Evolutionary conservation across 2,888 invertebrate species (phyloP), one percentile per base, ranked within the genome.

Genomic region (Ernsta delagoae): DNA sequence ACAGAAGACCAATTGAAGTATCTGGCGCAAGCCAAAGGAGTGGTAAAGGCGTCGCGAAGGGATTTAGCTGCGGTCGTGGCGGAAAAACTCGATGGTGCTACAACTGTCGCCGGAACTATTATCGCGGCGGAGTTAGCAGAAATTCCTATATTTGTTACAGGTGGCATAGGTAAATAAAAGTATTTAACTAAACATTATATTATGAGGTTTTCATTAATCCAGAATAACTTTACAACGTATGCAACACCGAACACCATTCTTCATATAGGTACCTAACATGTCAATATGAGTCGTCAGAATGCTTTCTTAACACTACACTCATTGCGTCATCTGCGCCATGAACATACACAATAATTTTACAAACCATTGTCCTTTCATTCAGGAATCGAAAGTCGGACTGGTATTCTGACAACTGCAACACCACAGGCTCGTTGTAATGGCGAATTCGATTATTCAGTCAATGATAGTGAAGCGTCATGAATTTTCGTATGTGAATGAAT

Each of bases 91-190:
- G 96, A 96, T 80, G 99, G 99, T 0, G 99, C 99, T 0, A 99
- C 99, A 0, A 99, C 99, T 0, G 99, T 99, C 0, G 97, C 99
- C 0, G 98, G 97, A 0, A 99, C 99, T 0, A 96, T 99, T 92
- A 93, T 98, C 43, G 95, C 97, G 6, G 97, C 99, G 0, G 95
- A 97, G 71, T 91, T 95, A 74, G 96, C 96, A 7, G 97, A 97
- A 5, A 98, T 99, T 79, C 95, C 96, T 9, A 94, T 99, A 63
- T 99, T 99, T 93, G 99, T 98, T 1, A 99, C 99, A 36, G 99
- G 99, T 73, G 97, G 97, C 3, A 94, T 95, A 75, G 95, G 95
- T 94, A 74, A 50, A 16, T 16, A 16, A 16, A 50, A 16, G 1
- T 43, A 9, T 41, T 41, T 8, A 36, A 5, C n/a, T n/a, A n/a